Evolutionary conservation across 2,113 vertebrate genomes (phyloP), one percentile per base, ranked within the genome.

Genomic region (Gasterosteus aculeatus): DNA sequence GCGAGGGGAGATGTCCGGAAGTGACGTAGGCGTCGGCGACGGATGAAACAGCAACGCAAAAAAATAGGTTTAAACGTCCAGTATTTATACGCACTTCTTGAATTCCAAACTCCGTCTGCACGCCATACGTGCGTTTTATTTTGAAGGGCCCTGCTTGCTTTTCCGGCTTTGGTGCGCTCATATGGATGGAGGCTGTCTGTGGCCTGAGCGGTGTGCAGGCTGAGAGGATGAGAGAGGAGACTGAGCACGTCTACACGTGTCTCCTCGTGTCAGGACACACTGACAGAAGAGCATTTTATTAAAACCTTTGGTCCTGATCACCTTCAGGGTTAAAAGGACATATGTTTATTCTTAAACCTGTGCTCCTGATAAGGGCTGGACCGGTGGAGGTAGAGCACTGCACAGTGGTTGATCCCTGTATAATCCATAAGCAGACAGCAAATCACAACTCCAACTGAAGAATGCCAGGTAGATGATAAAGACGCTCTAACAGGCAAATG

Each of bases 171-270:
- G 1, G 18, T 46, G 22, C 11, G 33, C 35, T 26, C 35, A 0
- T 38, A 29, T 72, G 83, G 78, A 84, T 60, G 56, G 70, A 79
- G 51, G 61, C 49, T 74, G 88, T 69, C 83, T 62, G 74, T 90
- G 86, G 90, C 89, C 86, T 87, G 85, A 81, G 57, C 83, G 38
- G 57, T 53, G 70, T 29, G 68, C 82, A 90, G 87, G 75, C 84
- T 79, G 88, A 91, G 87, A 84, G 86, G 89, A 85, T 88, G 88
- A 85, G 75, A 86, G 81, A 73, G 75, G n/a, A 83, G 72, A 65
- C 47, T 66, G 75, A 80, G 2, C 7, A 4, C n/a, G 42, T 14
- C 29, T 11, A 35, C 42, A 44, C 10, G 62, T 47, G n/a, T 64
- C 8, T 53, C 57, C 16, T 47, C 46, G 14, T 18, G 69, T 35